These are phyloP conservation scores for Brachionus sp. DNA, from an alignment of 1,140 invertebrate species.

Conservation along the genomic window DNA sequence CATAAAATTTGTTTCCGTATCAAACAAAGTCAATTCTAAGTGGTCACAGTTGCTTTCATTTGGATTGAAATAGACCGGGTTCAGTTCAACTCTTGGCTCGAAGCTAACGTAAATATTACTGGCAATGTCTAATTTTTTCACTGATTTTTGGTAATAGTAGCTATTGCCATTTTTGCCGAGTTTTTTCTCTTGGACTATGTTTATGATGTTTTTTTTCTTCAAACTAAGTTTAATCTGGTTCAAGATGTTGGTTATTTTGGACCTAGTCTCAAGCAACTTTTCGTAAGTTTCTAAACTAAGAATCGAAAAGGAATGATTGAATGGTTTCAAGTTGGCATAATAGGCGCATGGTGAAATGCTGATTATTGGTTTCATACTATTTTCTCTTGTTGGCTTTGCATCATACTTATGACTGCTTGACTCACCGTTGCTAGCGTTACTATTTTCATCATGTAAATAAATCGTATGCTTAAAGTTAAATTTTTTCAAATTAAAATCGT, in stretches of 20 bases:
- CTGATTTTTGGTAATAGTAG: conserved; percentile 18
- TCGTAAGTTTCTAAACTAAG: neutral
- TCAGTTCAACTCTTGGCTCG: neutral
- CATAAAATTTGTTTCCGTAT: neutral
- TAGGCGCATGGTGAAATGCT: neutral
- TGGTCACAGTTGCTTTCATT: neutral
- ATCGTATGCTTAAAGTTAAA: neutral
- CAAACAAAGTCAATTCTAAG: neutral
- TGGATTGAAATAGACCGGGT: neutral
- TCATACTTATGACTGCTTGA: neutral
- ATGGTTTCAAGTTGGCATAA: neutral
- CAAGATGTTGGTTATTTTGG: neutral
- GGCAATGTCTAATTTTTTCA: neutral
- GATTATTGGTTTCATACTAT: neutral
- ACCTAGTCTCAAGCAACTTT: neutral
- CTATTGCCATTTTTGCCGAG: conserved; percentile 17
- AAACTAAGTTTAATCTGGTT: neutral
- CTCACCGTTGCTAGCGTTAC: neutral
- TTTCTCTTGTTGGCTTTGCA: neutral
- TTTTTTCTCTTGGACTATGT: conserved; percentile 35
- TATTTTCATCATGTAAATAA: neutral
- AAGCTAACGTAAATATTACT: neutral
- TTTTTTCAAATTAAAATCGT: neutral
- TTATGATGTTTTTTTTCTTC: neutral
- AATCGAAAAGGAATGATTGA: neutral